Conservation (phyloP, 2,888 invertebrate species). For the Lomographa bimaculata region DNA sequence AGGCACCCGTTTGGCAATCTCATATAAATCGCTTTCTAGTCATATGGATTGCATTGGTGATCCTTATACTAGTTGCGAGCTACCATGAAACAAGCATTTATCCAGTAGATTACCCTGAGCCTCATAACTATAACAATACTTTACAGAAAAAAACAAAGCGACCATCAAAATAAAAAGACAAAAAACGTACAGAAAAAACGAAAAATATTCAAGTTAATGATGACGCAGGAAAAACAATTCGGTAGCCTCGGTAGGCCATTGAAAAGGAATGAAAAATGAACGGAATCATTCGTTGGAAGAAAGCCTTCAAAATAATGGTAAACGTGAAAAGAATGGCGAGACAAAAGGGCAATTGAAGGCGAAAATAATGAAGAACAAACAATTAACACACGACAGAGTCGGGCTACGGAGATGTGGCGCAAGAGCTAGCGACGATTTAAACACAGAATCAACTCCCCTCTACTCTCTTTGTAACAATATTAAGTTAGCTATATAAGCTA, state of each 20-base stretch:
- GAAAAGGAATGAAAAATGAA: slow-evolving; percentile 73
- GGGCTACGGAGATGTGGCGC: slow-evolving; percentile 30
- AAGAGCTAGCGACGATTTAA: slow-evolving; percentile 26
- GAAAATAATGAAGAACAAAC: slow-evolving; percentile 81
- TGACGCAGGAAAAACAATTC: slow-evolving; percentile 71
- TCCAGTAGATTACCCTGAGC: no score
- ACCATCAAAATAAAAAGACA: slow-evolving; percentile 23
- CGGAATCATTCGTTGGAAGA: slow-evolving; percentile 71
- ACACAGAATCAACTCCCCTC: no score
- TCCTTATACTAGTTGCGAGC: no score
- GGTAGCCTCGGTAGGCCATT: slow-evolving; percentile 62
- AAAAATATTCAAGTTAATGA: slow-evolving; percentile 68
- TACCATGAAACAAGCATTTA: no score
- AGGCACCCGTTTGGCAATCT: no score
- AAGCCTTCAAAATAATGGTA: slow-evolving; percentile 72
- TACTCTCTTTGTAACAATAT: no score
- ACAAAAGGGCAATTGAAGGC: slow-evolving; percentile 83
- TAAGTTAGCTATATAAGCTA: no score
- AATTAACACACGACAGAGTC: slow-evolving; percentile 75
- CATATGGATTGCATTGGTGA: no score
- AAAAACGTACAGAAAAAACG: slow-evolving; percentile 22
- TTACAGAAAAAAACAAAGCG: slow-evolving; percentile 24
- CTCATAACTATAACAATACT: slow-evolving; percentile 1
- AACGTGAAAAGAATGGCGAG: slow-evolving; percentile 66
- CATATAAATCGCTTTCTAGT: no score